Conservation (phyloP, 2,797 vertebrate genomes). For the Danio kyathit region DNA sequence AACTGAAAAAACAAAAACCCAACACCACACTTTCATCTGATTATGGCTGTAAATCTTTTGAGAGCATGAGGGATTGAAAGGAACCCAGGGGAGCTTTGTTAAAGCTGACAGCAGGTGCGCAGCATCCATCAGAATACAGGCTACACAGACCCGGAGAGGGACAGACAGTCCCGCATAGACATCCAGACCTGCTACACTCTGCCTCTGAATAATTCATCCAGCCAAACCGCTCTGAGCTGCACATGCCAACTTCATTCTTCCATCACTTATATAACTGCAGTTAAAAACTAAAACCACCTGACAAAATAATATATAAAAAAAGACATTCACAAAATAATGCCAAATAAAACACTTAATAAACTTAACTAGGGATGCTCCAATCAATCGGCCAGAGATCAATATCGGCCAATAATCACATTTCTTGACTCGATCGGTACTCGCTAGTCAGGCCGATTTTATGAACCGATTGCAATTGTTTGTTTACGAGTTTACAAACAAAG, state of each 20-base stretch:
- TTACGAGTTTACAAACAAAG: too few species aligned
- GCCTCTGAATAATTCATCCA: conserved; percentile 38
- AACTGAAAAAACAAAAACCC: not conserved
- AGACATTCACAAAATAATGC: not conserved
- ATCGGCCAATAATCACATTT: too few species aligned
- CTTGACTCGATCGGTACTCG: too few species aligned
- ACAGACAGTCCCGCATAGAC: conserved; percentile 21
- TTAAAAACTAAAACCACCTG: not conserved
- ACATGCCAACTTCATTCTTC: not conserved
- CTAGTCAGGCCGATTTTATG: too few species aligned
- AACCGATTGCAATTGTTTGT: too few species aligned
- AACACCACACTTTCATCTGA: not conserved
- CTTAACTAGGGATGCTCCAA: not conserved
- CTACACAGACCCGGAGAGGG: not conserved
- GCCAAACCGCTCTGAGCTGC: not conserved
- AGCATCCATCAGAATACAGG: conserved; percentile 33
- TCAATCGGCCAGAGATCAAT: too few species aligned
- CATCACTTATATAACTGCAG: not conserved
- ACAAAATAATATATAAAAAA: not conserved
- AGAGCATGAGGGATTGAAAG: conserved; percentile 30
- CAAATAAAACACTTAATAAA: not conserved
- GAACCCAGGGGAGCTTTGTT: conserved; percentile 21
- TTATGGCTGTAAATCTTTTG: conserved; percentile 32
- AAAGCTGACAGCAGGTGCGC: conserved; percentile 47
- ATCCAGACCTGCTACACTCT: conserved; percentile 2